phyloP scores from a whole-genome alignment of 2,888 invertebrate genomes.

The Elegia similella region DNA sequence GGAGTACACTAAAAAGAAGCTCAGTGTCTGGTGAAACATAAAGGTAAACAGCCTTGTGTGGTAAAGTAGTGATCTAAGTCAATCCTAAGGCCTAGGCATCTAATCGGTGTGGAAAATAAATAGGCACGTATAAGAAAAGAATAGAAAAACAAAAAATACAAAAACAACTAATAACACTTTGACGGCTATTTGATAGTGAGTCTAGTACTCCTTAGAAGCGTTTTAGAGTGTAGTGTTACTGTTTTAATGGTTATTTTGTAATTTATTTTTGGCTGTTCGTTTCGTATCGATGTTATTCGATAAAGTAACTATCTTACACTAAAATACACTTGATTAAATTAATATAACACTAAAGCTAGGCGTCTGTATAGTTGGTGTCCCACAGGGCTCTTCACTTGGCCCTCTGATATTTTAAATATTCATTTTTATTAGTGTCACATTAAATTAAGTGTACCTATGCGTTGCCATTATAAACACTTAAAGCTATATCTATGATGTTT shows the following conservation, averaged over 20 bases:
- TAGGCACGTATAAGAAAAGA: slow-evolving; percentile 70
- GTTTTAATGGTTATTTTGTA: slow-evolving; percentile 44
- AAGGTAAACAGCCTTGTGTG: slow-evolving; percentile 77
- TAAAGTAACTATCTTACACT: slow-evolving; percentile 35
- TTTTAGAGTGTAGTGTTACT: slow-evolving; percentile 70
- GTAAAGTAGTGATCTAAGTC: slow-evolving; percentile 78
- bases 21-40: slow-evolving; percentile 79
- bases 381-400: slow-evolving; percentile 50
- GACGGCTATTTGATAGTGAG: slow-evolving; percentile 74
- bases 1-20: slow-evolving; percentile 81
- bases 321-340: slow-evolving; percentile 36
- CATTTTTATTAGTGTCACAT: slow-evolving; percentile 40
- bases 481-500: slow-evolving; percentile 63
- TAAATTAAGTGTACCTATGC: slow-evolving; percentile 63
- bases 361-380: slow-evolving; percentile 47
- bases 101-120: slow-evolving; percentile 76
- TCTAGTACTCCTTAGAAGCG: slow-evolving; percentile 76
- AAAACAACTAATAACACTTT: slow-evolving; percentile 76
- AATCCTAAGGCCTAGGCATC: slow-evolving; percentile 81
- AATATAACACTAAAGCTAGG: slow-evolving; percentile 35
- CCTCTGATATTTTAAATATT: slow-evolving; percentile 36
- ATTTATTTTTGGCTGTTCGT: slow-evolving; percentile 37
- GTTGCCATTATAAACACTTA: slow-evolving; percentile 72
- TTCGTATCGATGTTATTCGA: slow-evolving; percentile 37
- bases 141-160: slow-evolving; percentile 59